Evolutionary conservation across 2,888 invertebrate genomes (phyloP).

Genomic region (Eueremaeus valkanovi): DNA sequence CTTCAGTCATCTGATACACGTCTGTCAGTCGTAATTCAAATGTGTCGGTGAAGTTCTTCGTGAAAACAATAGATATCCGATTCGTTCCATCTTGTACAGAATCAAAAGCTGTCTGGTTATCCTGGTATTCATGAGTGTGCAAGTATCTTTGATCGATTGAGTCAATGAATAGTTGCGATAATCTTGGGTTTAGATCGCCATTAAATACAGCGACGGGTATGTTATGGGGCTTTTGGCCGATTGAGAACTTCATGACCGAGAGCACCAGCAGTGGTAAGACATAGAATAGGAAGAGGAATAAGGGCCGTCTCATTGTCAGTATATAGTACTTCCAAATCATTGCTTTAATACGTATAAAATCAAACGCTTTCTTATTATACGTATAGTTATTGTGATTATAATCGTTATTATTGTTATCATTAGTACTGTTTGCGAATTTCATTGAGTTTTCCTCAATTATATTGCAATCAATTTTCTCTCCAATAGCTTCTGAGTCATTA

Average conservation of each 20-base stretch:
- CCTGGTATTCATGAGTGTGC: background rate
- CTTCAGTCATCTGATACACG: slow-evolving; percentile 18
- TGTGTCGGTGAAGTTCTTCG: slow-evolving; percentile 30
- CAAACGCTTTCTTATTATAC: slow-evolving; percentile 18
- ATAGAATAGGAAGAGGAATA: slow-evolving; percentile 25
- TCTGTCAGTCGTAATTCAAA: slow-evolving; percentile 30
- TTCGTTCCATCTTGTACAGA: background rate
- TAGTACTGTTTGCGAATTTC: background rate
- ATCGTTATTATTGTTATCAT: background rate
- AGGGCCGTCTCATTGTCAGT: slow-evolving; percentile 22
- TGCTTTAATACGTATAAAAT: slow-evolving; percentile 27
- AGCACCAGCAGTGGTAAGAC: slow-evolving; percentile 18
- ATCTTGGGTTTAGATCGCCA: background rate
- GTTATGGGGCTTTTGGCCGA: slow-evolving; percentile 34
- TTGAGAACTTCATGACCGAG: slow-evolving; percentile 3
- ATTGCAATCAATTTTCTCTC: background rate
- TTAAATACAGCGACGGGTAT: slow-evolving; percentile 33
- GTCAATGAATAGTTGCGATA: slow-evolving; percentile 33
- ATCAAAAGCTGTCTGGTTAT: slow-evolving; percentile 1
- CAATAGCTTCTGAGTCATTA: background rate
- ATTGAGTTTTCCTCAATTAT: too few species aligned
- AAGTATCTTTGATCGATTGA: slow-evolving; percentile 24
- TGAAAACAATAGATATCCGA: slow-evolving; percentile 19
- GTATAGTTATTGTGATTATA: background rate
- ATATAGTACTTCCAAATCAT: slow-evolving; percentile 38